phyloP scores from a whole-genome alignment of 1,140 invertebrate genomes.

The Dinothrombium tinctorium region DNA sequence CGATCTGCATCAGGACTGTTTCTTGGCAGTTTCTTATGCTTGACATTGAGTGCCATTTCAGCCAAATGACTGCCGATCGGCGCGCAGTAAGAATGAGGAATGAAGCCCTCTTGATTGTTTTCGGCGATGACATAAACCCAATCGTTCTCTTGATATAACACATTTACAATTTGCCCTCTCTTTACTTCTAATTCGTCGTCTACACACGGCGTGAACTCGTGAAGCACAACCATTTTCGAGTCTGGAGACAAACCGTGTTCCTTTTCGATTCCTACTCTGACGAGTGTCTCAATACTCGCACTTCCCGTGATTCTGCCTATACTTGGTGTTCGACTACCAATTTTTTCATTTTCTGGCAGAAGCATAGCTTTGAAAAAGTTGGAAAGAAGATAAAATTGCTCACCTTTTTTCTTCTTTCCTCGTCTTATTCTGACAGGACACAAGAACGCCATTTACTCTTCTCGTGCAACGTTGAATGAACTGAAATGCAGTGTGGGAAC shows the following conservation, averaged over 20 bases:
- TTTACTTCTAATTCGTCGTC: slow-evolving; percentile 73
- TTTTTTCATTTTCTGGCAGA: slow-evolving; percentile 38
- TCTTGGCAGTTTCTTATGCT: slow-evolving; percentile 40
- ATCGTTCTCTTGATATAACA: slow-evolving; percentile 78
- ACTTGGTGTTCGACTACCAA: slow-evolving; percentile 38
- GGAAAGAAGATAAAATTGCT: slow-evolving; percentile 21
- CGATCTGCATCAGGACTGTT: neutral
- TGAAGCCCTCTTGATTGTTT: slow-evolving; percentile 64
- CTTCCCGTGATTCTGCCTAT: slow-evolving; percentile 72
- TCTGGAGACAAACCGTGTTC: slow-evolving; percentile 53
- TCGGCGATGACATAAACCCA: slow-evolving; percentile 87
- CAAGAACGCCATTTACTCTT: slow-evolving; percentile 54
- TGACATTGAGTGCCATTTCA: slow-evolving; percentile 37
- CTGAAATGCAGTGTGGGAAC: too few relatives aligned
- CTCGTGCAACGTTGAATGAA: too few relatives aligned
- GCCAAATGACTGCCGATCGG: slow-evolving; percentile 52
- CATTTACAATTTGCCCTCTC: slow-evolving; percentile 54
- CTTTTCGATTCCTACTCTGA: slow-evolving; percentile 77
- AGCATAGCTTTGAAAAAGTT: neutral
- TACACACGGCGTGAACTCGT: slow-evolving; percentile 80
- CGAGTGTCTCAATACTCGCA: slow-evolving; percentile 76
- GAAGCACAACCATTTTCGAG: slow-evolving; percentile 79
- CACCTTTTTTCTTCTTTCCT: slow-evolving; percentile 79
- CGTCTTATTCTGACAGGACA: slow-evolving; percentile 74
- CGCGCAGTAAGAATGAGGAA: slow-evolving; percentile 75